Percentiles rank a stretch among this genome's conserved stretches.
phyloP scores from a whole-genome alignment of 2,113 vertebrate species.

The Dasyurus viverrinus region DNA sequence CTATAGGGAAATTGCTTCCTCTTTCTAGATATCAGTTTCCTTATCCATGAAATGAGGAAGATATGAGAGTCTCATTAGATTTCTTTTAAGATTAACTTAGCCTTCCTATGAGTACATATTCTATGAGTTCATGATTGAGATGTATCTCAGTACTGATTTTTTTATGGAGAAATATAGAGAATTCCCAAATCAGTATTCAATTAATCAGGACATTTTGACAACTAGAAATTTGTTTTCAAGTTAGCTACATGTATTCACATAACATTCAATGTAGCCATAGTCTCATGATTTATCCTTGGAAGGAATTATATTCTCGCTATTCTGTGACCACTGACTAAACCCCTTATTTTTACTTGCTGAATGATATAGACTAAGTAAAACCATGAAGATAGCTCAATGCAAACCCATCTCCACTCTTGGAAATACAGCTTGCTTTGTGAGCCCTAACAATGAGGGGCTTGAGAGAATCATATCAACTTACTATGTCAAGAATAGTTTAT shows the following conservation, averaged over 20 bases:
- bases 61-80: neutral
- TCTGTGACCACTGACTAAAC: neutral
- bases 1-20: neutral
- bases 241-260: neutral
- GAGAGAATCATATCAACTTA: neutral
- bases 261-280: neutral
- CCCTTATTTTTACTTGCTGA: neutral
- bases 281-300: neutral
- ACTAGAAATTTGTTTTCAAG: neutral
- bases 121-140: neutral
- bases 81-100: neutral
- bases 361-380: neutral
- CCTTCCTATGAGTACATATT: neutral
- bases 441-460: neutral
- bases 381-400: neutral
- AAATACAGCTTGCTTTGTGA: neutral
- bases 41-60: neutral
- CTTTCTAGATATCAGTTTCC: neutral
- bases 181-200: neutral
- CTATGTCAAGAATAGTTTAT: neutral
- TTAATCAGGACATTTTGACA: neutral
- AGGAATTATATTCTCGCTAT: neutral
- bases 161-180: neutral
- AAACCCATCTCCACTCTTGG: neutral
- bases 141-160: neutral